Percentiles rank a stretch among this genome's conserved stretches.
Conservation (phyloP, 1,140 invertebrate genomes). For the Zaprionus camerounensis region DNA sequence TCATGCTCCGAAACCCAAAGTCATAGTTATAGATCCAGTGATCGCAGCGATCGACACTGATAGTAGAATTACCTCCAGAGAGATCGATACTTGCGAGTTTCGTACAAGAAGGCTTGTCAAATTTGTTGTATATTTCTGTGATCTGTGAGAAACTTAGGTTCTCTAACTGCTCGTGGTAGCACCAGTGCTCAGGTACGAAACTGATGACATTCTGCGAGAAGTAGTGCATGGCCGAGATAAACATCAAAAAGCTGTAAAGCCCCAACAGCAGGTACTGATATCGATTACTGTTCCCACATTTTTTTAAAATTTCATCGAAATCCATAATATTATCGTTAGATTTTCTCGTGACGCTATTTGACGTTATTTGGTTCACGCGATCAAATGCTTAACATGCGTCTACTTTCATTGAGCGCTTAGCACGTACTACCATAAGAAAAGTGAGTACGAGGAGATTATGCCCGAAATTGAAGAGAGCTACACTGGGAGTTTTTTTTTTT, state of each 20-base stretch:
- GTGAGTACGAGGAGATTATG: not conserved
- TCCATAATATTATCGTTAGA: slow-evolving; percentile 68
- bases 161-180: slow-evolving; percentile 67
- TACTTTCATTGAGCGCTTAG: not conserved
- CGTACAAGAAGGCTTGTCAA: slow-evolving; percentile 67
- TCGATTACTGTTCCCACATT: slow-evolving; percentile 86
- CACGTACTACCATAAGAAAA: not conserved
- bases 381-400: not conserved
- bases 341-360: not conserved
- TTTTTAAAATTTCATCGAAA: slow-evolving; percentile 86
- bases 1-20: slow-evolving; percentile 85
- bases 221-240: slow-evolving; percentile 85
- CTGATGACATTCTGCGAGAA: slow-evolving; percentile 86
- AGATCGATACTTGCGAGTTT: slow-evolving; percentile 42
- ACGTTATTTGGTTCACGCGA: not conserved
- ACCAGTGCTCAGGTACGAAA: slow-evolving; percentile 56
- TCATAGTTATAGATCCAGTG: slow-evolving; percentile 85
- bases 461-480: not conserved
- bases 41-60: slow-evolving; percentile 67
- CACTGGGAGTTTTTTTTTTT: not conserved
- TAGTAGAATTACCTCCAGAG: slow-evolving; percentile 42
- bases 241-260: slow-evolving; percentile 85
- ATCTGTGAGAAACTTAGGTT: slow-evolving; percentile 59
- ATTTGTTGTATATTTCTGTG: slow-evolving; percentile 55
- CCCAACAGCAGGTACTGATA: slow-evolving; percentile 86